phyloP scores from a whole-genome alignment of 2,113 vertebrate genomes.

The Aix galericulata region DNA sequence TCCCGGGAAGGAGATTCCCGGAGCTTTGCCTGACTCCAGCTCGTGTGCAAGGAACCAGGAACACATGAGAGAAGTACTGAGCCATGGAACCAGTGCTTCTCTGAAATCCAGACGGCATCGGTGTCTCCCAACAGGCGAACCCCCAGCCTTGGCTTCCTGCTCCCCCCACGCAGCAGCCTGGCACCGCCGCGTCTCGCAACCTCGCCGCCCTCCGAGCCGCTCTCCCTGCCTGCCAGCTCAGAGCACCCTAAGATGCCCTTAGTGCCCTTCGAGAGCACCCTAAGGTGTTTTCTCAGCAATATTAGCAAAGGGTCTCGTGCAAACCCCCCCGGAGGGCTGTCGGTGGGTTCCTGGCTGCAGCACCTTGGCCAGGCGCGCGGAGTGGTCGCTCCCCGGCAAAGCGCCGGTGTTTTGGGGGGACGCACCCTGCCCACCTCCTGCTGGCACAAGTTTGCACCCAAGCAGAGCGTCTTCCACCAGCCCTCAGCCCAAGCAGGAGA shows the following conservation, averaged over 20 bases:
- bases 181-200: background rate
- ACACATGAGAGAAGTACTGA: background rate
- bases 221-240: too few species aligned
- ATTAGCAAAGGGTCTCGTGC: background rate
- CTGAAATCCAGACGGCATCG: background rate
- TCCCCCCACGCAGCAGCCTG: background rate
- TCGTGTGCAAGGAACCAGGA: background rate
- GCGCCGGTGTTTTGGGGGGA: fast-evolving
- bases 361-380: background rate
- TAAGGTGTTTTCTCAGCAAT: background rate
- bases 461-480: background rate
- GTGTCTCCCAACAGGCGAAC: background rate
- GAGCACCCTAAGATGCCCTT: too few species aligned
- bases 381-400: too few species aligned
- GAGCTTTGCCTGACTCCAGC: background rate
- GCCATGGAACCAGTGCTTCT: fast-evolving
- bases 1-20: background rate
- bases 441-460: background rate
- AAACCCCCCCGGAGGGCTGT: background rate
- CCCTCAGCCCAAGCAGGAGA: background rate
- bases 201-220: background rate
- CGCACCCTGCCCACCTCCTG: fast-evolving
- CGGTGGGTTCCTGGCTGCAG: background rate
- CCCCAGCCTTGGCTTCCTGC: background rate
- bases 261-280: background rate